These are phyloP conservation scores for Hydrochoerus hydrochaeris DNA, from an alignment of 2,113 vertebrate genomes.

Conservation along the genomic window DNA sequence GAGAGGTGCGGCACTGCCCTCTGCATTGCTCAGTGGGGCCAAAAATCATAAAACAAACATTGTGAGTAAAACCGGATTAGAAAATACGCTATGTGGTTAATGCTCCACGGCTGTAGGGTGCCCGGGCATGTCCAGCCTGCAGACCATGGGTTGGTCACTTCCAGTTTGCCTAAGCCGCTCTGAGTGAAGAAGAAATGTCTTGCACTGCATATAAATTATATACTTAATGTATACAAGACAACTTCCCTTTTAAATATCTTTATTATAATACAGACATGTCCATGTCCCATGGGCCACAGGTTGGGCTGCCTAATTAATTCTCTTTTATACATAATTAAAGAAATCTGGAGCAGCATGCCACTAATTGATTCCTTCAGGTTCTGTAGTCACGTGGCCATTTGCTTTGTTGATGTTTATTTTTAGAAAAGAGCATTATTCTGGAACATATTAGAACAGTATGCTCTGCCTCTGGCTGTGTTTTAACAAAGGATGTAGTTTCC, in stretches of 20 bases:
- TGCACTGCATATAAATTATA: not conserved
- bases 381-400: not conserved
- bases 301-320: not conserved
- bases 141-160: not conserved
- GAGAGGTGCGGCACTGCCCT: not conserved
- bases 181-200: not conserved
- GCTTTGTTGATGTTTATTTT: constrained; percentile 44
- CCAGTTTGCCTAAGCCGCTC: not conserved
- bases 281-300: not conserved
- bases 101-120: not conserved
- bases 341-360: not conserved
- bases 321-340: not conserved
- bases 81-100: not conserved
- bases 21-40: too few relatives aligned
- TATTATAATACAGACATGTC: not conserved
- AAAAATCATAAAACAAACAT: not conserved
- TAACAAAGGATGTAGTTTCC: not conserved
- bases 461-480: not conserved
- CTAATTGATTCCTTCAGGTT: not conserved
- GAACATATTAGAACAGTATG: not conserved
- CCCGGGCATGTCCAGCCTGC: not conserved
- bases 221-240: not conserved
- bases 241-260: not conserved
- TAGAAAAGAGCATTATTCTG: not conserved
- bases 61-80: not conserved